Conservation (phyloP, 1,140 invertebrate species). For the Neotoxoptera formosana region DNA sequence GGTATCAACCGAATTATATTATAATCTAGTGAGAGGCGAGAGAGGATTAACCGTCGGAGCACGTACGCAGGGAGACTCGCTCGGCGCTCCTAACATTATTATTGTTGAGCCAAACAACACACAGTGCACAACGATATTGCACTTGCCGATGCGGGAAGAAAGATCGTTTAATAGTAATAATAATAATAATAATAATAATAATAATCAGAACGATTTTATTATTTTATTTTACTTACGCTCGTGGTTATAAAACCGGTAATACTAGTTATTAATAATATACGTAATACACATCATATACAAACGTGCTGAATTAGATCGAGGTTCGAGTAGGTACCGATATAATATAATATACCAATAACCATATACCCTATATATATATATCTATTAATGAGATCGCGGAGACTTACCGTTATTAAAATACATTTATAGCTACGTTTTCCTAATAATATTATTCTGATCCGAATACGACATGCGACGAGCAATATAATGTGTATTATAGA, state of each 20-base stretch:
- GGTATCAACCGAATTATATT: neutral
- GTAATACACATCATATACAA: neutral
- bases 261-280: constrained; percentile 1
- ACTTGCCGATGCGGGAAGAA: neutral
- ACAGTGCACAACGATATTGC: neutral
- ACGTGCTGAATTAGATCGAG: neutral
- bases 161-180: neutral
- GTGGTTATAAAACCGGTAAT: neutral
- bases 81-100: neutral
- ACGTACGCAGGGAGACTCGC: neutral
- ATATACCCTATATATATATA: neutral
- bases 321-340: neutral
- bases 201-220: neutral
- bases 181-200: neutral
- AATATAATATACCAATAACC: neutral
- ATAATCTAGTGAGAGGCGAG: neutral
- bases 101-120: neutral
- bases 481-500: neutral
- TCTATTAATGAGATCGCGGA: neutral
- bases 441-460: neutral
- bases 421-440: neutral
- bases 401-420: neutral
- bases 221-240: neutral
- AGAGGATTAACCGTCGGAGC: neutral
- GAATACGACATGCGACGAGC: neutral